Evolutionary conservation across 2,113 vertebrate genomes (phyloP).

Genomic region (Chiloscyllium plagiosum): DNA sequence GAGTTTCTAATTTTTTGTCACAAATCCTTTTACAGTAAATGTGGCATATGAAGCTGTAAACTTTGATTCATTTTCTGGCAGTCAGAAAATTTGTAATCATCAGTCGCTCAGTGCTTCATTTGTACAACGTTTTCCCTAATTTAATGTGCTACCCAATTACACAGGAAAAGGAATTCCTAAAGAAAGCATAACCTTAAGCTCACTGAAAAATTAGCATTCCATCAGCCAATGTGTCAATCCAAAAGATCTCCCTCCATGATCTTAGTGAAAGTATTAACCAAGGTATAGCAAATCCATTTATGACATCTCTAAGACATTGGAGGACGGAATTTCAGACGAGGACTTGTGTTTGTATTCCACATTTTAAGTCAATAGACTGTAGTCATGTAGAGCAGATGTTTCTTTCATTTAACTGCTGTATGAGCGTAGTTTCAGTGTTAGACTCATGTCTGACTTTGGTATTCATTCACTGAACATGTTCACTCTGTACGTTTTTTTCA

Average conservation of each 20-base stretch:
- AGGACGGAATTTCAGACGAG: neutral
- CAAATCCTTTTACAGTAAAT: neutral
- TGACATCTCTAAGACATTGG: neutral
- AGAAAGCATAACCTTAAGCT: neutral
- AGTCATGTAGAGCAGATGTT: neutral
- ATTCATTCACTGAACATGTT: neutral
- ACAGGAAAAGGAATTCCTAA: neutral
- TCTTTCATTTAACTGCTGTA: neutral
- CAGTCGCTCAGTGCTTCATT: neutral
- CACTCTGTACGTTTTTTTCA: neutral
- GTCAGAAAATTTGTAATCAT: neutral
- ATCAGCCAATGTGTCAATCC: neutral
- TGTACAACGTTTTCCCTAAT: neutral
- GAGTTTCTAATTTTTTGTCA: neutral
- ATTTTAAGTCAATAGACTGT: neutral
- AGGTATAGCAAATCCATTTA: neutral
- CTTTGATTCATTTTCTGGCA: neutral
- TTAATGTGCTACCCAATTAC: neutral
- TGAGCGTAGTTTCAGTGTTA: neutral
- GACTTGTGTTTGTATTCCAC: neutral
- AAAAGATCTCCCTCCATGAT: neutral
- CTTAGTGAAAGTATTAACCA: neutral
- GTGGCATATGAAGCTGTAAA: neutral
- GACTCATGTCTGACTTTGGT: neutral
- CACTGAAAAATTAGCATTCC: neutral